Evolutionary conservation across 2,888 invertebrate genomes (phyloP).

Genomic region (Onthophagus sagittarius): DNA sequence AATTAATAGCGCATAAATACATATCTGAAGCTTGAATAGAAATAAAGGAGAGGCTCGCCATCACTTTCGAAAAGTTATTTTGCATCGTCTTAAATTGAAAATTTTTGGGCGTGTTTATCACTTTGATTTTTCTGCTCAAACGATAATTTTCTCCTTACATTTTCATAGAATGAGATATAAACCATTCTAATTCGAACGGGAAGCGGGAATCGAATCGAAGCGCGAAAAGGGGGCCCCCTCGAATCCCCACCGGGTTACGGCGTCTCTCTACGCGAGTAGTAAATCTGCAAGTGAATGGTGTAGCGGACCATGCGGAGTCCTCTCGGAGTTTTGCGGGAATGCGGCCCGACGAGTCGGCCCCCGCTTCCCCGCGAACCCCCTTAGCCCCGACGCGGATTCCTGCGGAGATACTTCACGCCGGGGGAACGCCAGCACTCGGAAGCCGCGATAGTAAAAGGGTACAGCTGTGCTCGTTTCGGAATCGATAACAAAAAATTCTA

Average conservation of each 20-base stretch:
- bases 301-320: conserved; percentile 28
- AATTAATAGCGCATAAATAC: conserved; percentile 22
- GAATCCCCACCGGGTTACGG: background rate
- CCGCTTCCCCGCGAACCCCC: conserved; percentile 31
- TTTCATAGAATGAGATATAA: background rate
- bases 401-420: conserved; percentile 37
- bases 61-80: conserved; percentile 2
- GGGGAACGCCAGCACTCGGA: conserved; percentile 13
- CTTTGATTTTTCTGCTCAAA: background rate
- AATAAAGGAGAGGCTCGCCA: background rate
- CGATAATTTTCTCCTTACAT: background rate
- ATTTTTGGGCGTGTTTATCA: background rate
- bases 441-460: background rate
- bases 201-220: background rate
- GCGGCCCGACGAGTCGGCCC: conserved; percentile 38
- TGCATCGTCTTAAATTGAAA: background rate
- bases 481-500: background rate
- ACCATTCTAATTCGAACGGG: background rate
- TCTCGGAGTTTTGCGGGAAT: conserved; percentile 36
- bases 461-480: background rate
- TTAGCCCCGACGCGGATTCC: conserved; percentile 34
- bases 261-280: conserved; percentile 9
- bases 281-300: conserved; percentile 28
- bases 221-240: background rate
- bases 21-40: conserved; percentile 14